phyloP scores from a whole-genome alignment of 2,888 invertebrate genomes.

The Mesochorus sp. region DNA sequence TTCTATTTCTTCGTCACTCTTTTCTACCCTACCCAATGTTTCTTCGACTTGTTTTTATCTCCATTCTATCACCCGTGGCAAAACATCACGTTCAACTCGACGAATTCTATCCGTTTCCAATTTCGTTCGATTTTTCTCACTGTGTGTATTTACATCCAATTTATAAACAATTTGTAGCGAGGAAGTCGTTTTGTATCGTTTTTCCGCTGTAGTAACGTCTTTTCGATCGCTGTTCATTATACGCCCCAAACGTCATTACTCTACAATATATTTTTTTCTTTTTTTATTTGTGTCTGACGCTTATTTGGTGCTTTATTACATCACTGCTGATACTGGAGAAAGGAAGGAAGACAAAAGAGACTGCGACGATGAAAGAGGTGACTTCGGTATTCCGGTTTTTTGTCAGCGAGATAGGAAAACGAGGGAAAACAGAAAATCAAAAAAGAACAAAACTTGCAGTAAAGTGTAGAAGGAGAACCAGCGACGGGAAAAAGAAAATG shows the following conservation, averaged over 20 bases:
- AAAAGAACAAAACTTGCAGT: constrained; percentile 17
- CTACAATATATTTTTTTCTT: not conserved
- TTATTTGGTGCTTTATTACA: constrained; percentile 28
- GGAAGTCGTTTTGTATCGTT: not conserved
- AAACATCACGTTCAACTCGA: constrained; percentile 33
- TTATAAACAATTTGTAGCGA: constrained; percentile 22
- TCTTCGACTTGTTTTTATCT: constrained; percentile 32
- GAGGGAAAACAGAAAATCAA: constrained; percentile 29
- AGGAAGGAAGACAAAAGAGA: not conserved
- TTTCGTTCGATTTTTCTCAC: constrained; percentile 14
- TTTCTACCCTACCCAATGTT: constrained; percentile 11
- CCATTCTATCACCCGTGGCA: constrained; percentile 16
- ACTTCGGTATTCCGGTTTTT: constrained; percentile 34
- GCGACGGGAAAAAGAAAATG: not conserved
- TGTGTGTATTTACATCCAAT: constrained; percentile 36
- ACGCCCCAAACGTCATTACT: not conserved
- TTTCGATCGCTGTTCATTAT: constrained; percentile 20
- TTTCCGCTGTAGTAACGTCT: not conserved
- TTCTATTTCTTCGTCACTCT: constrained; percentile 19
- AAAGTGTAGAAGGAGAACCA: not conserved
- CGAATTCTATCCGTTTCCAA: constrained; percentile 42
- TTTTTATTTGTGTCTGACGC: constrained; percentile 11
- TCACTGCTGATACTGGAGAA: not conserved
- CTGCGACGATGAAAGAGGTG: constrained; percentile 33
- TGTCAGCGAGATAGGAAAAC: constrained; percentile 15